Evolutionary conservation across 2,888 invertebrate genomes (phyloP), one percentile per base, ranked within the genome.

Genomic region (Tachina lurida): DNA sequence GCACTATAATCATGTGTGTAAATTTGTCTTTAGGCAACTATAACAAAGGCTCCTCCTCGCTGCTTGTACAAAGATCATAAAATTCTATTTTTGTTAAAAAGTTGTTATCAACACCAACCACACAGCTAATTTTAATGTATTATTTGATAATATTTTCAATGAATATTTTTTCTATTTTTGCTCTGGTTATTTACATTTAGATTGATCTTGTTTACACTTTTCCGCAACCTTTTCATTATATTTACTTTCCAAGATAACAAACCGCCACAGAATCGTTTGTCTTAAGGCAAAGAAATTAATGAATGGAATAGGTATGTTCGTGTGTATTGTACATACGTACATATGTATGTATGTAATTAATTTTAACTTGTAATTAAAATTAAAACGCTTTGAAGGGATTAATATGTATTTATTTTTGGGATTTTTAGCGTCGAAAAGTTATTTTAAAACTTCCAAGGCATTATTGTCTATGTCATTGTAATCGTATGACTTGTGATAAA

Each of bases 191-290:
- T 62, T 54, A 39, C 54, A 54, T 43, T 70, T 31, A 31, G 10
- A 70, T 45, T 70, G 54, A 70, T 45, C 12, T 62, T 70, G 49
- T 70, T 78, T 70, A 62, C 62, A 54, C 10, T 78, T 77, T 60
- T 68, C 1, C 31, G 41, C 43, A 60, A 60, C 49, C 49, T 49
- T 77, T 68, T 78, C 41, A 41, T 41, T 3, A 4, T 60, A 1
- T 43, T 13, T 19, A 8, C n/a, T 60, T 60, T 58, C 1, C 1
- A n/a, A 76, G 65, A 76, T 76, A 76, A 76, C 56, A 22, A 54
- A 17, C 31, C 41, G 15, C 9, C 68, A 39, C 39, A 13, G 9
- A 15, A 8, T 56, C 56, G 10, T 47, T 43, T 31, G 17, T 65
- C 22, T 22, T 65, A 17, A 45, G 19, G 12, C 13, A 31, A 62